Evolutionary conservation across 1,140 invertebrate genomes (phyloP).

Genomic region (Rhizoglyphus robini): DNA sequence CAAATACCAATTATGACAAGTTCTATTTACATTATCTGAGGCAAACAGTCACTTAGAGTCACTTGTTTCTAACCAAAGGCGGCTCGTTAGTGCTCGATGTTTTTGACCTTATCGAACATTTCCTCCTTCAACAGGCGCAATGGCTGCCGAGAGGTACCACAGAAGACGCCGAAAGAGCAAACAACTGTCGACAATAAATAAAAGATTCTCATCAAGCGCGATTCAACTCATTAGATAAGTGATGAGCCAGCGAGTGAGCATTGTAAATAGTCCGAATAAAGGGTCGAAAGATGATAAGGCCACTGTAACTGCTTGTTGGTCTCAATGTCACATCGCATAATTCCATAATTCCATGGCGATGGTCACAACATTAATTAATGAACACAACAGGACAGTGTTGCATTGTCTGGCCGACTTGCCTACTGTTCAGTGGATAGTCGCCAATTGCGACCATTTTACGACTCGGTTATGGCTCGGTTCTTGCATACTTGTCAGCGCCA

Average conservation of each 20-base stretch:
- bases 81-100: background rate
- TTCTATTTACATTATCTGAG: background rate
- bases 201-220: slow-evolving; percentile 1
- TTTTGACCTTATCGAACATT: slow-evolving; percentile 2
- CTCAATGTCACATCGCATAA: too few species aligned
- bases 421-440: too few species aligned
- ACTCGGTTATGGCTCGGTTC: too few species aligned
- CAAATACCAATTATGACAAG: background rate
- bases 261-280: background rate
- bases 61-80: background rate
- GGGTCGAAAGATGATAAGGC: too few species aligned
- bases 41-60: background rate
- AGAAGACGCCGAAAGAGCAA: too few species aligned
- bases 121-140: background rate
- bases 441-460: too few species aligned
- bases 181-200: slow-evolving; percentile 8
- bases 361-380: too few species aligned
- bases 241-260: background rate
- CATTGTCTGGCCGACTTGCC: too few species aligned
- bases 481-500: too few species aligned
- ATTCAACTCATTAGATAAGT: slow-evolving; percentile 2
- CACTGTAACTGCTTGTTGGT: too few species aligned
- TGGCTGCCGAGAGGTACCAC: background rate
- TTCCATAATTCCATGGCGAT: too few species aligned
- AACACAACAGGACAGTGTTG: too few species aligned